Evolutionary conservation across 2,888 invertebrate species (phyloP), one percentile per base, ranked within the genome.

Genomic region (Heliconius sara): DNA sequence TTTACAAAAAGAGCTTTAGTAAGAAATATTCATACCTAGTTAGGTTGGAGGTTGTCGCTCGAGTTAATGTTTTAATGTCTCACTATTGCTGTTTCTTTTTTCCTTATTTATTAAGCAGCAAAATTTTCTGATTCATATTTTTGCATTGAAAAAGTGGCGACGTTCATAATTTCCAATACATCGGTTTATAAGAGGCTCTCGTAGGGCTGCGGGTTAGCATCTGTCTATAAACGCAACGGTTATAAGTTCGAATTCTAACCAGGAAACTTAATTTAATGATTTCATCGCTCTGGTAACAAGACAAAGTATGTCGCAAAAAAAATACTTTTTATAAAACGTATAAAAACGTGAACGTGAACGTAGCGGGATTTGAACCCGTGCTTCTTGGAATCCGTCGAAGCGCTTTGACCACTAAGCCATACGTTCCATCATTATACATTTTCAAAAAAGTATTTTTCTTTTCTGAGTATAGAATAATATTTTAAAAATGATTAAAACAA

Each of bases 21-120:
- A 73, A 73, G 72, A 73, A 73, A 60, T 60, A 60, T 73, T 72
- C 30, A 34, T 72, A 57, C 34, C 34, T 73, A 73, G 72, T 57
- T 57, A 57, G 68, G 52, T 72, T 34, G 34, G 57, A 30, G 34
- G 57, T 73, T 60, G 72, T 34, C 72, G 57, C 72, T 72, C 47
- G n/a, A 73, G 34, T 73, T 34, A 57, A n/a, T 34, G 57, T 57
- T 30, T 30, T 73, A 73, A 13, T 73, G 30, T 30, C 34, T 34
- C 34, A 60, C 30, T 57, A 73, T 73, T 13, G 72, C 34, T 16
- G 34, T 57, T 73, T 34, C n/a, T 34, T 57, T 73, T 57, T 73
- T 60, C 25, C 13, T 25, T n/a, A 43, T n/a, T 57, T 34, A 68
- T 39, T 68, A 16, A 22, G 13, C 12, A 22, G 5, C 34, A 19